Conservation (phyloP, 2,888 invertebrate genomes). For the Artemia sinica region DNA sequence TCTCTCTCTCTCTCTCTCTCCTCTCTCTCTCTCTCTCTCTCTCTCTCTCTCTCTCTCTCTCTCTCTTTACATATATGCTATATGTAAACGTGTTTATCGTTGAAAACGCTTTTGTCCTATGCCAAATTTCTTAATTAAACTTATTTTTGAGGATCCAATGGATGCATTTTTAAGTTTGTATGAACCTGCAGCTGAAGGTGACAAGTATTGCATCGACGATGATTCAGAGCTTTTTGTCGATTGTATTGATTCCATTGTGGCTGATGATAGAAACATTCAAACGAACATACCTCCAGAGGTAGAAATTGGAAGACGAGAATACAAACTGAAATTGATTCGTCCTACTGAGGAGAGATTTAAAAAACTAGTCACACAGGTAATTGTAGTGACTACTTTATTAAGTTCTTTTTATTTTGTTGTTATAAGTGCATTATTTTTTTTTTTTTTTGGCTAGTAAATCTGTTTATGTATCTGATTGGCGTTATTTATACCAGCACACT, state of each 20-base stretch:
- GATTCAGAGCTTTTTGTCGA: not conserved
- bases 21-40: too few relatives aligned
- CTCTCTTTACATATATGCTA: not conserved
- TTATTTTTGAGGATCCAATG: slow-evolving; percentile 36
- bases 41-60: too few relatives aligned
- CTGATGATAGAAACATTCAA: not conserved
- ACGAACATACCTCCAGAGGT: slow-evolving; percentile 63
- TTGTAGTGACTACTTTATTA: too few relatives aligned
- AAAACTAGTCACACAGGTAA: slow-evolving; percentile 84
- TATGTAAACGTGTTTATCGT: not conserved
- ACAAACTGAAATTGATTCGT: slow-evolving; percentile 81
- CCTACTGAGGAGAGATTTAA: slow-evolving; percentile 79
- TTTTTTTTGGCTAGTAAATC: too few relatives aligned
- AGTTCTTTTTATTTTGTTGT: too few relatives aligned
- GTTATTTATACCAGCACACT: too few relatives aligned
- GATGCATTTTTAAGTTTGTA: slow-evolving; percentile 66
- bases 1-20: too few relatives aligned
- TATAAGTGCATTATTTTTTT: too few relatives aligned
- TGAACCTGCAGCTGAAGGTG: slow-evolving; percentile 41
- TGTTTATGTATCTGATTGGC: too few relatives aligned
- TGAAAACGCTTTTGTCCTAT: not conserved
- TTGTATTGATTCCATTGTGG: not conserved
- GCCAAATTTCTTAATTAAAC: not conserved
- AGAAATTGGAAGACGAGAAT: slow-evolving; percentile 85
- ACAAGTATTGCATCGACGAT: slow-evolving; percentile 23